These are phyloP conservation scores for Bombus terrestris DNA, from an alignment of 1,140 invertebrate genomes.

Conservation along the genomic window DNA sequence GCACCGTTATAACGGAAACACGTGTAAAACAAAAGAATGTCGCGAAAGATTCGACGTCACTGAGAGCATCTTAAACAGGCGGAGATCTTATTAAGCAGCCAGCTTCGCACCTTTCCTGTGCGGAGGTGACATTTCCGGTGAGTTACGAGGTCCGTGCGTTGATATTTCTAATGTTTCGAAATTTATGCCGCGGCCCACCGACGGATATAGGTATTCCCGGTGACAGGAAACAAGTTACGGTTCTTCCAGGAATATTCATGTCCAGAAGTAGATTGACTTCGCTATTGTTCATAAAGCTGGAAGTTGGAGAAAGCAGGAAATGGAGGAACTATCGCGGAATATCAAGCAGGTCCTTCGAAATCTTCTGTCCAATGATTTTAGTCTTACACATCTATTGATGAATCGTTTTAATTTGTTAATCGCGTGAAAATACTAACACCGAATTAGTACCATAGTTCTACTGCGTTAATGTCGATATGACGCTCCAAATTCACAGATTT, in stretches of 20 bases:
- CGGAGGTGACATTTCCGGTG: slow-evolving; percentile 64
- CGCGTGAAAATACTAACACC: background rate
- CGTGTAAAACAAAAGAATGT: slow-evolving; percentile 9
- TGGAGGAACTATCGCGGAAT: slow-evolving; percentile 59
- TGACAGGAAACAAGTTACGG: slow-evolving; percentile 76
- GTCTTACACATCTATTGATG: background rate
- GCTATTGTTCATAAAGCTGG: slow-evolving; percentile 34
- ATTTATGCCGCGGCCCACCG: slow-evolving; percentile 61
- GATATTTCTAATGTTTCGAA: slow-evolving; percentile 22
- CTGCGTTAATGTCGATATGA: too few species aligned
- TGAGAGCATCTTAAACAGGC: slow-evolving; percentile 66
- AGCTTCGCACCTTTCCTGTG: slow-evolving; percentile 73
- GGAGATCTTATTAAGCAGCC: slow-evolving; percentile 72
- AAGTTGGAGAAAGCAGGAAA: slow-evolving; percentile 44
- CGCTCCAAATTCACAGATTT: too few species aligned
- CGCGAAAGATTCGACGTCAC: slow-evolving; percentile 34
- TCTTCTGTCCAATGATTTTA: background rate
- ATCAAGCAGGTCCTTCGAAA: slow-evolving; percentile 32
- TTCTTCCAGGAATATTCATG: slow-evolving; percentile 72
- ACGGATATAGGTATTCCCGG: slow-evolving; percentile 47
- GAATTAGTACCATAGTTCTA: too few species aligned
- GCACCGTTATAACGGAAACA: slow-evolving; percentile 50
- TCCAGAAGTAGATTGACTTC: slow-evolving; percentile 67
- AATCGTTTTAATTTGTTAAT: background rate
- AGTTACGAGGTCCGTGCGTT: slow-evolving; percentile 61